Percentiles rank a stretch among this genome's conserved stretches.
Evolutionary conservation across 2,888 invertebrate species (phyloP).

Genomic region (Epirrhoe tristata): DNA sequence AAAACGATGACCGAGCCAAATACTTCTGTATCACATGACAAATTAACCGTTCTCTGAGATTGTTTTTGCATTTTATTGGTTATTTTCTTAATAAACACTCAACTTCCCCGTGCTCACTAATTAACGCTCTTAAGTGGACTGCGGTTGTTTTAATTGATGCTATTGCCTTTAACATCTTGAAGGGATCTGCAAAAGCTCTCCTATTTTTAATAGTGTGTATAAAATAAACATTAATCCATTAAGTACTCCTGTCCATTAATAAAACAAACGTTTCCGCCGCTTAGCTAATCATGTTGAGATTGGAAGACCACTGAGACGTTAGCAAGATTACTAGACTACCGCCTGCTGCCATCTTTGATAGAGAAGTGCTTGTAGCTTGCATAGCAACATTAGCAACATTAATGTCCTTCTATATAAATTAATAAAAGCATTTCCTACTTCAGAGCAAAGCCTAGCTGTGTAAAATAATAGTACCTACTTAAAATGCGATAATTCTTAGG

Average conservation of each 20-base stretch:
- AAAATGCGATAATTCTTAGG: too few species aligned
- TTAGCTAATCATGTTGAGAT: conserved; percentile 29
- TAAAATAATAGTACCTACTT: too few species aligned
- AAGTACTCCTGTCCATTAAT: conserved; percentile 34
- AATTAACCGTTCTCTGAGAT: conserved; percentile 56
- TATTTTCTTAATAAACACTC: conserved; percentile 57
- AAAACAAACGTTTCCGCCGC: conserved; percentile 38
- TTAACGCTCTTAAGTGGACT: conserved; percentile 66
- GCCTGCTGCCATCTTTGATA: conserved; percentile 30
- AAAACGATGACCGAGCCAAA: conserved; percentile 19
- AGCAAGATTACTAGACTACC: conserved; percentile 9
- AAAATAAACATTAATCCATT: conserved; percentile 33
- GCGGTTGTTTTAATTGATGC: conserved; percentile 67
- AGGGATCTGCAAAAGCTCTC: conserved; percentile 23
- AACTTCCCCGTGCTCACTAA: conserved; percentile 56
- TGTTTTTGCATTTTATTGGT: conserved; percentile 59
- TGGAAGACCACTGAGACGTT: conserved; percentile 22
- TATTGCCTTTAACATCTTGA: conserved; percentile 42
- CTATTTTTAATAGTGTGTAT: conserved; percentile 30
- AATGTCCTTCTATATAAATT: background rate
- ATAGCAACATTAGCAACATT: background rate
- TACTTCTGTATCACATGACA: conserved; percentile 46
- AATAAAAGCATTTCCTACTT: too few species aligned
- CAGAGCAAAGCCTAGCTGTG: too few species aligned
- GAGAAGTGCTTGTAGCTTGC: background rate